Base-by-base conservation (phyloP, 2,113 vertebrate species). In the Verasper variegatus region DNA sequence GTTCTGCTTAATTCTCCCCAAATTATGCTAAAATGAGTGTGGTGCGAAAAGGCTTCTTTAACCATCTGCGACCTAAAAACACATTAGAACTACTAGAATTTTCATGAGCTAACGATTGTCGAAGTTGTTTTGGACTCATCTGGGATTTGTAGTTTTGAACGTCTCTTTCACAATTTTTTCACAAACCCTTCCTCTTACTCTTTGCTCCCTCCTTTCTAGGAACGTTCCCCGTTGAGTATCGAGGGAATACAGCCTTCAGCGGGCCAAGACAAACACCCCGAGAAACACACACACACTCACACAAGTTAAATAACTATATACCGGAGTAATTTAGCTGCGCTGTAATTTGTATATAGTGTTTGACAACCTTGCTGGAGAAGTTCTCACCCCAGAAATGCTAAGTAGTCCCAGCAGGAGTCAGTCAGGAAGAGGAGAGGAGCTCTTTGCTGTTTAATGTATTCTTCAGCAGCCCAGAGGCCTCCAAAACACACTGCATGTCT, bases 371-470 rank as follows among this genome's bases (percentile, higher is more conserved):
- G 85, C 91, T 83, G 88, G 83, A 87, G 89, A 92, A 89, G 91
- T 89, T 91, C 89, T 92, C 90, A 92, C 82, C 89, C 88, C 75
- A 89, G 87, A 91, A 90, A 92, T 93, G 92, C 91, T 92, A 92
- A 93, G 88, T 91, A 92, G 86, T 91, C 92, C 92, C 92, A 91
- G 88, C 91, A 93, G 92, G 92, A 92, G 91, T 90, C 92, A 94
- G 84, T 93, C 89, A 91, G 87, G 72, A 89, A 85, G 87, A 88
- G 85, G 70, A 86, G 87, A 91, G 78, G 82, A 80, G 85, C 88
- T 90, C 90, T 90, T 90, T 90, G 87, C 88, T 91, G 84, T 91
- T 93, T 92, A 93, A 93, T 93, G 89, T 93, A 92, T 93, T 93
- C 91, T 90, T 86, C 71, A 56, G 88, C 86, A 89, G 90, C 90